Conservation (phyloP, 1,140 invertebrate genomes). For the Lordiphosa mommai region DNA sequence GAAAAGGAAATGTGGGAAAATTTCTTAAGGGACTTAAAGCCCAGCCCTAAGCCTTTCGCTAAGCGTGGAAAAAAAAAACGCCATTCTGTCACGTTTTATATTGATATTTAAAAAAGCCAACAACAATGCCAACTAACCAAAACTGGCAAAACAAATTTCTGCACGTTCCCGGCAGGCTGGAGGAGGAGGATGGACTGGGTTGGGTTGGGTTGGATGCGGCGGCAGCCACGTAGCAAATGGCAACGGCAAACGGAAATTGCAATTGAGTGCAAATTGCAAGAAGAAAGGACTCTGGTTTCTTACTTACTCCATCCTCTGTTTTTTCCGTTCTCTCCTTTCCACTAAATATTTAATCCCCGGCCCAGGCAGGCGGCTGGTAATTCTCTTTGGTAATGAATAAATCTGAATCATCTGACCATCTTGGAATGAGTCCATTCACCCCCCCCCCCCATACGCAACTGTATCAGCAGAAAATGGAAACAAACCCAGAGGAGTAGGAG, state of each 20-base stretch:
- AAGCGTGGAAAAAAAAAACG: constrained; percentile 1
- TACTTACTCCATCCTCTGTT: background rate
- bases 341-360: constrained; percentile 40
- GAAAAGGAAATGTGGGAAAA: too few species aligned
- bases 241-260: constrained; percentile 67
- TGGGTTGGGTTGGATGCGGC: constrained; percentile 11
- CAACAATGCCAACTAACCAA: constrained; percentile 58
- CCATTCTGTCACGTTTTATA: constrained; percentile 71
- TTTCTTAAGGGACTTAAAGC: constrained; percentile 2
- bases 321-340: constrained; percentile 7
- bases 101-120: constrained; percentile 70
- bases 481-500: background rate
- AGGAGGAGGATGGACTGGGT: background rate
- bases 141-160: constrained; percentile 71
- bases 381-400: constrained; percentile 35
- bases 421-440: constrained; percentile 12
- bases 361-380: constrained; percentile 1
- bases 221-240: constrained; percentile 62
- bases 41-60: background rate
- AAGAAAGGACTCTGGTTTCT: constrained; percentile 21
- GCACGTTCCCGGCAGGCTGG: constrained; percentile 44
- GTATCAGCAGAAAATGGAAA: constrained; percentile 6
- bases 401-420: constrained; percentile 30
- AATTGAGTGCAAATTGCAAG: constrained; percentile 73
- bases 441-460: background rate